Conservation (phyloP, 2,888 invertebrate species). For the Archips xylosteana region DNA sequence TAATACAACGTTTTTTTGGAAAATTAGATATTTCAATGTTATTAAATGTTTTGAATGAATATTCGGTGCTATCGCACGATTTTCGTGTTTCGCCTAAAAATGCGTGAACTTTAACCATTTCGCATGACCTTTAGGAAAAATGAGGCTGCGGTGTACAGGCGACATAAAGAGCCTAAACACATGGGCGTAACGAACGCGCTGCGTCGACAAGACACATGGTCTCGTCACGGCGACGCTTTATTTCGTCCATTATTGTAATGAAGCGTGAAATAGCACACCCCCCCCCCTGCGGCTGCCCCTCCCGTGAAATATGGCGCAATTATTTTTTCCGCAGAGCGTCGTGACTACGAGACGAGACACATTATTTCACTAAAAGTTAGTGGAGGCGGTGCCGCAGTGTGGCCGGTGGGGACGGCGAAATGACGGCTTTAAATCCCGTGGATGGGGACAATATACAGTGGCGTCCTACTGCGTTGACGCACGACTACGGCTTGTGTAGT, state of each 20-base stretch:
- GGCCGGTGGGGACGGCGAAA: constrained; percentile 23
- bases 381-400: constrained; percentile 14
- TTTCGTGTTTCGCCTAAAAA: neutral
- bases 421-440: constrained; percentile 30
- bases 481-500: neutral
- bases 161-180: constrained; percentile 18
- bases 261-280: constrained; percentile 35
- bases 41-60: neutral
- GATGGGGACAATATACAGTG: constrained; percentile 12
- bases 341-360: constrained; percentile 32
- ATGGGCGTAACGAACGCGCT: constrained; percentile 19
- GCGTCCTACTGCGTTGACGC: neutral
- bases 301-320: constrained; percentile 41
- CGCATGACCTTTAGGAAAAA: constrained; percentile 5
- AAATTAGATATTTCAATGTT: neutral
- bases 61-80: neutral
- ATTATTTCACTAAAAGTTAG: constrained; percentile 38
- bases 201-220: constrained; percentile 37
- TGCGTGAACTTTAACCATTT: neutral
- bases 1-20: too few relatives aligned
- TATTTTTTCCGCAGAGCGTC: constrained; percentile 40
- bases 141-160: neutral
- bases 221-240: constrained; percentile 35
- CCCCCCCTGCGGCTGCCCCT: constrained; percentile 17
- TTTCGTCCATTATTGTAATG: constrained; percentile 42